A percentile compares a stretch with the other conserved stretches of the same genome.
These are phyloP conservation scores for Agriopis aurantiaria DNA, from an alignment of 2,888 invertebrate genomes.

Conservation along the genomic window DNA sequence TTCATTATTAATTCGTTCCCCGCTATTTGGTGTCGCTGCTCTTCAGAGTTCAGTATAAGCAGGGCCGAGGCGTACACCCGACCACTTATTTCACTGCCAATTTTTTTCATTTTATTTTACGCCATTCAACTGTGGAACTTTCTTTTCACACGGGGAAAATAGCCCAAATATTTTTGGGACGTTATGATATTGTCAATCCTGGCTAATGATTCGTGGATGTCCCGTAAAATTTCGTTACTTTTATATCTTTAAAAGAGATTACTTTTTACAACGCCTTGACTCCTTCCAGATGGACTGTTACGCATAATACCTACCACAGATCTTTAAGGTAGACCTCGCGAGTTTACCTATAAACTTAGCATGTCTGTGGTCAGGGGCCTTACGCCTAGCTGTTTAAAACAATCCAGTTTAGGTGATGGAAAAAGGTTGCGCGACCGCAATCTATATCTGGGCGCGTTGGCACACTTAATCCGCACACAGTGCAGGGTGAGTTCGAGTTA, in stretches of 20 bases:
- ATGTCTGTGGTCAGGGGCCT: too few species aligned
- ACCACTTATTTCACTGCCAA: slow-evolving; percentile 63
- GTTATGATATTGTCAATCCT: slow-evolving; percentile 23
- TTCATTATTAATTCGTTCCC: slow-evolving; percentile 80
- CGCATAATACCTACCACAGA: too few species aligned
- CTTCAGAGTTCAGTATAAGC: slow-evolving; percentile 75
- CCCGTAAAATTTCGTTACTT: slow-evolving; percentile 13
- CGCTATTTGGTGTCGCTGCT: slow-evolving; percentile 83
- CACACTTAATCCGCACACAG: too few species aligned
- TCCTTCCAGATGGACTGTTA: neutral
- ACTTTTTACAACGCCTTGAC: slow-evolving; percentile 29
- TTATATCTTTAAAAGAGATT: slow-evolving; percentile 1
- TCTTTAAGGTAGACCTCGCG: too few species aligned
- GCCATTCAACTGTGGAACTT: slow-evolving; percentile 33
- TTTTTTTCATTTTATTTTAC: slow-evolving; percentile 52
- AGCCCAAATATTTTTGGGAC: slow-evolving; percentile 14
- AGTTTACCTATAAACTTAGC: too few species aligned
- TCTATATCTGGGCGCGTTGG: too few species aligned
- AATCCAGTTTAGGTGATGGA: too few species aligned
- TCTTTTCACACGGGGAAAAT: slow-evolving; percentile 38
- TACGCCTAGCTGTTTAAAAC: too few species aligned
- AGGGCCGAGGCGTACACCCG: slow-evolving; percentile 69
- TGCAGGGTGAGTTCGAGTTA: too few species aligned
- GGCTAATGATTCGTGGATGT: slow-evolving; percentile 33
- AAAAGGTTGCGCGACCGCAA: too few species aligned